Evolutionary conservation across 2,888 invertebrate species (phyloP), one percentile per base, ranked within the genome.

Genomic region (Mechanitis mazaeus): DNA sequence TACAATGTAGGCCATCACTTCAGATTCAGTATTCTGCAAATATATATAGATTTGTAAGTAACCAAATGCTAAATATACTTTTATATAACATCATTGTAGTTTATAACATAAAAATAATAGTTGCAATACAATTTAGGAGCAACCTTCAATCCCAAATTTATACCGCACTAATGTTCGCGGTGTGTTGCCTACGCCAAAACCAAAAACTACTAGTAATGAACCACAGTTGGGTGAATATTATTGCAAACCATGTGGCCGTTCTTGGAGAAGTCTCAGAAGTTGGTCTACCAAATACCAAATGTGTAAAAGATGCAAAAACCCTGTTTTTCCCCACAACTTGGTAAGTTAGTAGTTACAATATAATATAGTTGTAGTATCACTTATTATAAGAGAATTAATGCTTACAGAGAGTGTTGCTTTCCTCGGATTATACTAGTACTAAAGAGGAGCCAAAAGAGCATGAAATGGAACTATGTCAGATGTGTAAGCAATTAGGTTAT

Each of bases 181-280:
- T 42, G 42, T 1, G 9, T 31, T 31, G 31, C 50, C 50, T 28
- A 28, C 28, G 31, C 50, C 50, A 58, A 53, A 53, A 33, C 55
- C 47, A 35, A 54, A 55, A 45, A 12, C 31, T 38, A 55, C 47
- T 45, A 42, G 31, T 50, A 6, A 58, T 9, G 64, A 64, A 12
- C 69, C 72, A 33, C 64, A 67, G 28, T 79, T 70, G 60, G 81
- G 80, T 2, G 72, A 78, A 65, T 81, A 71, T 64, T 66, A 60
- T 12, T 81, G 82, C 58, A 11, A 45, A 9, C 12, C 47, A 0
- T 82, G 82, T 65, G 73, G 75, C 4, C 68, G 75, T 33, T 65
- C 35, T 47, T 82, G 82, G 81, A 62, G 20, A 3, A 82, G 82
- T 63, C 70, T 74, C n/a, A 64, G 69, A n/a, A 75, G 79, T 5